Evolutionary conservation across 1,140 invertebrate species (phyloP), one percentile per base, ranked within the genome.

Genomic region (Notospermus geniculatus): DNA sequence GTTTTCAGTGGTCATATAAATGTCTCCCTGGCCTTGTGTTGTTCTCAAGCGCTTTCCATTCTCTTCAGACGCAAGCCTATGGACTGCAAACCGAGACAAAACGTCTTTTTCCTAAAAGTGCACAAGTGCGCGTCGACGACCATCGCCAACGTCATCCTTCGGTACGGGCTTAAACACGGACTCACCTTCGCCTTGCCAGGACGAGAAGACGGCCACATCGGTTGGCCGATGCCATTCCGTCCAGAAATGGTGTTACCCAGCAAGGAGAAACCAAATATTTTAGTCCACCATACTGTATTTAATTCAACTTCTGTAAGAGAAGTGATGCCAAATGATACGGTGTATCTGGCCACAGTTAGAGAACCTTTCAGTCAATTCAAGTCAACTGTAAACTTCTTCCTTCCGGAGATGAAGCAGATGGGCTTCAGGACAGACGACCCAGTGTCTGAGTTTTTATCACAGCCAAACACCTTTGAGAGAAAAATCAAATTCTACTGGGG

Each of bases 351-450:
- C 15, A 61, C 41, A 22, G 25, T 67, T n/a, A 50, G 65, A 27
- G 63, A 67, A 53, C 65, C 65, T 11, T 66, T 60, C 28, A 19
- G 29, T 11, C 65, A 67, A 52, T 65, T 67, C 29, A 60, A 64
- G 41, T 67, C 65, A 22, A 46, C 59, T 27, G 32, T 67, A 23
- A 62, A 61, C 27, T 43, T n/a, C 30, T 58, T 52, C 22, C n/a
- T 7, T 52, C 4, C 11, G 4, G 57, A 55, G 11, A 55, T 28
- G 27, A 5, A 32, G 11, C 23, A 50, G n/a, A 7, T 50, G 25
- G 19, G 46, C 9, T 50, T 50, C 25, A 27, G n/a, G n/a, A 50
- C 46, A 4, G 25, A n/a, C n/a, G 25, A 50, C 25, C n/a, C 4
- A 5, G 46, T 50, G 46, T 23, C 19, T 4, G 46, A 50, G 25